phyloP scores from a whole-genome alignment of 2,113 vertebrate genomes.

The Xiphophorus maculatus region DNA sequence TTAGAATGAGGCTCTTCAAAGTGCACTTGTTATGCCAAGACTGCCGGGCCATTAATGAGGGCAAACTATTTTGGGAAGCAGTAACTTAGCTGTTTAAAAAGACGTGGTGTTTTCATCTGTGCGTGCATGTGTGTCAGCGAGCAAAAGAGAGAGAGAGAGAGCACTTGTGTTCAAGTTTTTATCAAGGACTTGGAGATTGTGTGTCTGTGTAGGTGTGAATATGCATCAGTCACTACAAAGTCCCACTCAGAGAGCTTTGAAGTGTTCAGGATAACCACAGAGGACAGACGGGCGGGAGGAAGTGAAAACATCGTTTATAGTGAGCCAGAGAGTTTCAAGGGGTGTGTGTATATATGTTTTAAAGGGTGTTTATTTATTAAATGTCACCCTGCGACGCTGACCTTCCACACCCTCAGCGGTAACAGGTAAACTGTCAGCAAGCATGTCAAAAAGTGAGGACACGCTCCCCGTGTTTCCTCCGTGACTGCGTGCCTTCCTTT shows the following conservation, averaged over 20 bases:
- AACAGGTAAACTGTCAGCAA: constrained; percentile 50
- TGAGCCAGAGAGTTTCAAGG: constrained; percentile 14
- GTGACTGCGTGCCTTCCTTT: constrained; percentile 52
- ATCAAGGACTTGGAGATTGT: constrained; percentile 45
- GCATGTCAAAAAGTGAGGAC: constrained; percentile 19
- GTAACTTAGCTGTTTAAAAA: constrained; percentile 57
- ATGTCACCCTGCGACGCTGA: constrained; percentile 1
- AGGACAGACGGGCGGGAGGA: constrained; percentile 28
- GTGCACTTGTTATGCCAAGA: constrained; percentile 67
- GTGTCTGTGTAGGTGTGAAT: constrained; percentile 54
- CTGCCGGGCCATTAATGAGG: constrained; percentile 69
- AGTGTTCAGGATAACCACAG: constrained; percentile 44
- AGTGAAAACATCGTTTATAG: constrained; percentile 33
- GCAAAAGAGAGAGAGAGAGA: background rate
- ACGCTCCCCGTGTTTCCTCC: constrained; percentile 29
- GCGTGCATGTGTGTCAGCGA: background rate
- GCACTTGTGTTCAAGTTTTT: constrained; percentile 20
- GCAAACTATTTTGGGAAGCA: constrained; percentile 72
- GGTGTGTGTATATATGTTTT: constrained; percentile 36
- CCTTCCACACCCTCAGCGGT: constrained; percentile 37
- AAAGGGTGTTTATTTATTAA: constrained; percentile 46
- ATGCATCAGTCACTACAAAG: constrained; percentile 67
- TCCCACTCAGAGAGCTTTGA: constrained; percentile 53
- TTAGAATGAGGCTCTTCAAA: constrained; percentile 68
- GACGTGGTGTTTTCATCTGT: constrained; percentile 14